Evolutionary conservation across 1,140 invertebrate species (phyloP).

Genomic region (Pachypsylla venusta): DNA sequence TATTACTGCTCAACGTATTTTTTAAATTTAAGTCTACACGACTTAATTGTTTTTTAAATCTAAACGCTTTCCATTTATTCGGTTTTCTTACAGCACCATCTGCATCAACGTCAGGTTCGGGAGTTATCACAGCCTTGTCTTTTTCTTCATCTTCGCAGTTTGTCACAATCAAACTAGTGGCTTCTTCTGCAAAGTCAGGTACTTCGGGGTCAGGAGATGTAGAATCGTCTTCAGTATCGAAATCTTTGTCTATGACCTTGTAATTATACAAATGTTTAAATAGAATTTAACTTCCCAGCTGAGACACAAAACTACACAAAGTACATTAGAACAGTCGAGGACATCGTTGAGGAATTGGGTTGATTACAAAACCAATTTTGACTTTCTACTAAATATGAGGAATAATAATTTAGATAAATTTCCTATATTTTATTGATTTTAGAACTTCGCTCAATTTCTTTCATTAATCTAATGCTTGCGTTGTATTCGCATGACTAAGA

Average conservation of each 20-base stretch:
- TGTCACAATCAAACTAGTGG: constrained; percentile 13
- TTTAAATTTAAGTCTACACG: constrained; percentile 66
- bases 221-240: constrained; percentile 18
- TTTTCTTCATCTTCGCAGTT: neutral
- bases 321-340: too few species aligned
- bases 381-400: too few species aligned
- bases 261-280: constrained; percentile 16
- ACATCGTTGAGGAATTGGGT: neutral
- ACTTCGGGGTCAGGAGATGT: constrained; percentile 19
- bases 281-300: too few species aligned
- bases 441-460: too few species aligned
- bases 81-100: constrained; percentile 10
- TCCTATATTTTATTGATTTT: too few species aligned
- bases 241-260: constrained; percentile 23
- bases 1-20: constrained; percentile 31
- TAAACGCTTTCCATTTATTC: constrained; percentile 39
- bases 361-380: neutral
- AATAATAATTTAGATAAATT: too few species aligned
- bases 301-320: too few species aligned
- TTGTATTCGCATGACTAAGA: too few species aligned
- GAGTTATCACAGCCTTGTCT: neutral
- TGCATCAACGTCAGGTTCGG: constrained; percentile 8
- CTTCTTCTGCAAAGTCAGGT: constrained; percentile 26
- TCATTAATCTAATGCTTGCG: too few species aligned
- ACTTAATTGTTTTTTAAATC: constrained; percentile 60